Conservation (phyloP, 2,888 invertebrate genomes). For the Mycalesis mineus region DNA sequence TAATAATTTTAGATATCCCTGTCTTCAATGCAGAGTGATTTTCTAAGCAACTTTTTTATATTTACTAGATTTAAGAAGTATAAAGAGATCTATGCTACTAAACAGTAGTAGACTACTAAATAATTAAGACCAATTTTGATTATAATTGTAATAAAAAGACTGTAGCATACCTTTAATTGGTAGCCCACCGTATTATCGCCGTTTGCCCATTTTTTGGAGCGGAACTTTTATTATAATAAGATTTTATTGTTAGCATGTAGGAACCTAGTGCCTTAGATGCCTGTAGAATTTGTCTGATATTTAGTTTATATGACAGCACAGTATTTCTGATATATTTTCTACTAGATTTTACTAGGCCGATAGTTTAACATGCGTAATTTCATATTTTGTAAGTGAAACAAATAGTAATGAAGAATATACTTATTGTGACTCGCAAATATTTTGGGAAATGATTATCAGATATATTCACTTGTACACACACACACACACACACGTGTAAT, state of each 20-base stretch:
- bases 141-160: slow-evolving; percentile 9
- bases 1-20: neutral
- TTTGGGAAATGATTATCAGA: too few relatives aligned
- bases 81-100: neutral
- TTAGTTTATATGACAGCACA: slow-evolving; percentile 12
- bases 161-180: slow-evolving; percentile 24
- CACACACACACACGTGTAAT: too few relatives aligned
- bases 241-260: slow-evolving; percentile 19
- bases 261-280: slow-evolving; percentile 25
- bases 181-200: slow-evolving; percentile 34
- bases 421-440: too few relatives aligned
- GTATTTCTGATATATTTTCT: slow-evolving; percentile 10
- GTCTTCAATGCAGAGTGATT: neutral
- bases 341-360: neutral
- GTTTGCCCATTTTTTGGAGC: slow-evolving; percentile 27
- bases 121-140: slow-evolving; percentile 6
- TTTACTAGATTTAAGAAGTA: neutral
- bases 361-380: neutral
- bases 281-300: slow-evolving; percentile 4
- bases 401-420: too few relatives aligned
- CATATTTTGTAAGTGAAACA: neutral
- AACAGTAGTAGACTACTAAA: neutral
- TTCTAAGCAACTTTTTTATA: neutral
- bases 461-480: too few relatives aligned
- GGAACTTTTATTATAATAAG: neutral